phyloP scores from a whole-genome alignment of 1,140 invertebrate genomes.

The Cataglyphis hispanica region DNA sequence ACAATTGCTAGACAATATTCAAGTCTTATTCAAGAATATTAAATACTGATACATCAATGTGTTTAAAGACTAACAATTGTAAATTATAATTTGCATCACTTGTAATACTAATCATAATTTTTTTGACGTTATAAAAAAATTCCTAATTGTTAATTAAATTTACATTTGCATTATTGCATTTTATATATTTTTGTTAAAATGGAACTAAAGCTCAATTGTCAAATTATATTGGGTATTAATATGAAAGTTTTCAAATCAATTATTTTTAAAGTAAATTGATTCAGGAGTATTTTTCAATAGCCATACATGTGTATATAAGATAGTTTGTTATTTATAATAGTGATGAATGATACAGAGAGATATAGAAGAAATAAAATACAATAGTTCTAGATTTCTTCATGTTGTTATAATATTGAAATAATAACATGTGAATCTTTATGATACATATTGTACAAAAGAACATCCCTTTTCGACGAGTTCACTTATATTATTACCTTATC shows the following conservation, averaged over 20 bases:
- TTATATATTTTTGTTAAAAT: neutral
- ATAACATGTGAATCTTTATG: slow-evolving; percentile 71
- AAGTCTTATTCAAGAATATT: neutral
- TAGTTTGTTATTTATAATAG: slow-evolving; percentile 12
- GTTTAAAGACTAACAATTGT: slow-evolving; percentile 20
- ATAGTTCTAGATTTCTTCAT: slow-evolving; percentile 53
- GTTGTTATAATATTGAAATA: slow-evolving; percentile 69
- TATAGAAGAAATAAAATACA: slow-evolving; percentile 33
- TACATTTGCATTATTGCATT: neutral
- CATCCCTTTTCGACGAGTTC: slow-evolving; percentile 75
- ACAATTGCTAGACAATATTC: neutral
- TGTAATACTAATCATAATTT: slow-evolving; percentile 25
- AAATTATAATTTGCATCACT: slow-evolving; percentile 22
- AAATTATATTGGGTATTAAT: slow-evolving; percentile 13
- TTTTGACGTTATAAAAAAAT: neutral
- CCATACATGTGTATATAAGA: neutral
- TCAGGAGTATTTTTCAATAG: neutral
- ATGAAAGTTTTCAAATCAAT: neutral
- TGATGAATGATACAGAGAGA: slow-evolving; percentile 6
- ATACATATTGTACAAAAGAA: slow-evolving; percentile 81
- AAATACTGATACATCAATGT: neutral
- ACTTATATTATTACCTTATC: slow-evolving; percentile 72
- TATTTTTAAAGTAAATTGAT: neutral
- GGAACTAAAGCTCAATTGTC: neutral
- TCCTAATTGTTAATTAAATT: neutral